Evolutionary conservation across 2,113 vertebrate genomes (phyloP), one percentile per base, ranked within the genome.

Genomic region (Rissa tridactyla): DNA sequence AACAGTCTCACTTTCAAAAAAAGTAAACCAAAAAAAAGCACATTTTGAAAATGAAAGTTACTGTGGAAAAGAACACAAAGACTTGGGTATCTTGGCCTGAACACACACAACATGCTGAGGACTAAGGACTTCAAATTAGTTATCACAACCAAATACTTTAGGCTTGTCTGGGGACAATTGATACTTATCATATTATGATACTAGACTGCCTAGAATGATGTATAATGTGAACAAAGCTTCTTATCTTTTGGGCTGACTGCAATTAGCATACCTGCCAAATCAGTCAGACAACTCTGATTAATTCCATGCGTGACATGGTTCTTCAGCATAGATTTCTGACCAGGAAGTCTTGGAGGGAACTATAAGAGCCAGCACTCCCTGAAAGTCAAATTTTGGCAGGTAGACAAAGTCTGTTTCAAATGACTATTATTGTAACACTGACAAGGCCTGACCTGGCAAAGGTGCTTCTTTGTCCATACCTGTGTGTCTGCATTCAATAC

Each of bases 401-500:
- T 42, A 86, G 70, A 40, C 49, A 36, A 68, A 40, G 60, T 75
- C 40, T 75, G 5, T 55, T 85, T 75, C 70, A 85, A 85, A 55
- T 27, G 40, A 65, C 60, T 75, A 55, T 38, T 84, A 64, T 54
- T 65, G 55, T 55, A 64, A 75, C 23, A 46, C 58, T 85, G 34
- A 65, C 49, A 65, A 75, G 82, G 34, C 38, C 46, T 36, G 38
- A 49, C 58, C n/a, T 36, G 4, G 3, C 60, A 54, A 51, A 80
- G 38, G 47, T 46, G 8, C 82, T 73, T 29, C 27, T 64, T 62
- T 47, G 12, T 47, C 54, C 86, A 68, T 98, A 99, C 99, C 99
- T 99, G 99, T 10, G 99, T 98, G 95, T 99, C 99, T 5, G 99
- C 99, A 52, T 99, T 99, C 90, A 99, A 96, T 17, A 99, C 98